phyloP scores from a whole-genome alignment of 2,797 vertebrate genomes.

The Cheracebus regulus region DNA sequence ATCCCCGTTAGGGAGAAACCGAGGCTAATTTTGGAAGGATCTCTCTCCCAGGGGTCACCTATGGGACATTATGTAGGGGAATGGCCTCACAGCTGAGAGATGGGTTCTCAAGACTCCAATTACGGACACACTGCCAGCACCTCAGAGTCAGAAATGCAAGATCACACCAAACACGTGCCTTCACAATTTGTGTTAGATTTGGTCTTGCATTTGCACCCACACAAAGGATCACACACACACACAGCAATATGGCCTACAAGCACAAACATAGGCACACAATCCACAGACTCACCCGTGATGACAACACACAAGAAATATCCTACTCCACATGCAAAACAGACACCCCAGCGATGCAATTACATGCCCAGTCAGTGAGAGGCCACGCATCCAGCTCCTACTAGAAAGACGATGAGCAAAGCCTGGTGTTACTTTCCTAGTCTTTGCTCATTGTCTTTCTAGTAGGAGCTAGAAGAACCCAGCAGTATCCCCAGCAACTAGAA shows the following conservation, averaged over 20 bases:
- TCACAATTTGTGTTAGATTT: neutral
- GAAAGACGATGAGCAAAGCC: neutral
- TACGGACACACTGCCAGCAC: neutral
- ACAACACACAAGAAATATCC: constrained; percentile 33
- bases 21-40: neutral
- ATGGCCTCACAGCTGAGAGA: neutral
- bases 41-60: neutral
- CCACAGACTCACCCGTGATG: neutral
- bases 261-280: neutral
- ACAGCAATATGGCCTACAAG: neutral
- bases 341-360: neutral
- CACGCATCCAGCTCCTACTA: neutral
- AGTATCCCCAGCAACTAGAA: neutral
- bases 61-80: neutral
- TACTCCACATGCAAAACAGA: constrained; percentile 2
- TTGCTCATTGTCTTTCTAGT: no score
- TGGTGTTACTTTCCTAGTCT: neutral
- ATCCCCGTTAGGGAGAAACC: neutral
- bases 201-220: neutral
- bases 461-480: neutral
- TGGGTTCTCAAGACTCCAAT: neutral
- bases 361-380: neutral
- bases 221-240: neutral
- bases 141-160: neutral
- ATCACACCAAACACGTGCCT: neutral